Base-by-base conservation (phyloP, 1,140 invertebrate genomes). In the Aphelenchoides besseyi region DNA sequence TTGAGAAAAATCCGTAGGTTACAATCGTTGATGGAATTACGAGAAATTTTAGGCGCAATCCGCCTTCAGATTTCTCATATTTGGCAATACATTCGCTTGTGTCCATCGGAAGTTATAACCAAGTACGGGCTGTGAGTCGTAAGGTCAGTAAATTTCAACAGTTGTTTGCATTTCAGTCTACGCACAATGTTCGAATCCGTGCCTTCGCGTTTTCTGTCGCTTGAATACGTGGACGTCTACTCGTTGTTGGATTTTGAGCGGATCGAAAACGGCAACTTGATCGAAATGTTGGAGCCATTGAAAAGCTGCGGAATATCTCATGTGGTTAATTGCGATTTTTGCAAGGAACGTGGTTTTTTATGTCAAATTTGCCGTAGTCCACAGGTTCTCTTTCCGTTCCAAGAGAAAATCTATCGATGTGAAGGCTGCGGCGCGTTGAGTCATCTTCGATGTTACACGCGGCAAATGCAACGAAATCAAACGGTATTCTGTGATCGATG, bases 341-440 rank as follows among this genome's bases (percentile, higher is more conserved):
- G 79, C 32, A 35, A 32, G 16, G 37, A 71, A 41, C 30, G 68
- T 33, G 81, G 37, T 12, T 79, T 82, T 23, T 33, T 82, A 23
- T 80, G 80, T 37, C 59, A 78, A 59, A 18, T 81, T 16, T 79
- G 78, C 41, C 62, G 70, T n/a, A 41, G 68, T 33, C 41, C 69
- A 23, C 63, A 70, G 16, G 30, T 80, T 16, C 29, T 81, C 2
- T 80, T 82, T 57, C 78, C 79, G 5, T 80, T 81, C 32, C 79
- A 80, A 77, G 18, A 26, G 71, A 78, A 18, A 54, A 63, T 32
- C n/a, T 75, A 74, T 59, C 66, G 72, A 54, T 79, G 77, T 26
- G 68, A 69, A 32, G 55, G 53, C 16, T 80, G 75, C 35, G 69
- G 74, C 9, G 48, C 30, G 12, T 18, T 5, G 55, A 5, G 18